These are phyloP conservation scores for Eristalis pertinax DNA, from an alignment of 2,888 invertebrate species.

Conservation along the genomic window DNA sequence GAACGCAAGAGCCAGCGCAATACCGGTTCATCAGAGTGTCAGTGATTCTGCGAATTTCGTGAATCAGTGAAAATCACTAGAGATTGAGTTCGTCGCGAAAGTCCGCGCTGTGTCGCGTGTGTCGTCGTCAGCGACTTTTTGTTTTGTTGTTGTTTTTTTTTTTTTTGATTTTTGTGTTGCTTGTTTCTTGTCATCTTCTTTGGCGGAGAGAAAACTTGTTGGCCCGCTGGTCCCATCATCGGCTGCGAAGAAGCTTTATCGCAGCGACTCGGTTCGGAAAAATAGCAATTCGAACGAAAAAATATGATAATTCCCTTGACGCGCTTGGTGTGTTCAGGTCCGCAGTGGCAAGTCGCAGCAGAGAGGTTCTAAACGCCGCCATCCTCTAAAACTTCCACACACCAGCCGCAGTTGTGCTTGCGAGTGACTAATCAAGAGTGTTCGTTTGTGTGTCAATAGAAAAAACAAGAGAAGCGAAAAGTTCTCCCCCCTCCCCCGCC, in stretches of 20 bases:
- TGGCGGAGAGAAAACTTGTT: slow-evolving; percentile 46
- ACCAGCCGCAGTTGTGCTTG: slow-evolving; percentile 18
- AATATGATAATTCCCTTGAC: slow-evolving; percentile 28
- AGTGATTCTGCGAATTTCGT: slow-evolving; percentile 54
- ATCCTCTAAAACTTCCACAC: not conserved
- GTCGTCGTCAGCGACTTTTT: not conserved
- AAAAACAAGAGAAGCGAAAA: slow-evolving; percentile 8
- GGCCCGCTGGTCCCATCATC: not conserved
- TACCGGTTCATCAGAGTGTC: slow-evolving; percentile 49
- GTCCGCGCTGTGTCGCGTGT: slow-evolving; percentile 32
- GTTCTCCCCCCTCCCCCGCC: not conserved
- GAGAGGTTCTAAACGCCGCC: slow-evolving; percentile 21
- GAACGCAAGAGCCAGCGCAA: slow-evolving; percentile 32
- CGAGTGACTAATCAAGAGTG: slow-evolving; percentile 43
- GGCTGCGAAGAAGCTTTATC: slow-evolving; percentile 13
- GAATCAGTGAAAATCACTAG: slow-evolving; percentile 55
- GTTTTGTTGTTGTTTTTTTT: slow-evolving; percentile 17
- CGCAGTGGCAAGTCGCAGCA: not conserved
- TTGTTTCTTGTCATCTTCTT: not conserved
- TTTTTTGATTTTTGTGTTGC: not conserved
- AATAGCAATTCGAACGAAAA: slow-evolving; percentile 22
- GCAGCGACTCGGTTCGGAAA: slow-evolving; percentile 13
- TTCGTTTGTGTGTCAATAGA: slow-evolving; percentile 17
- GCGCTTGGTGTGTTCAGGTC: slow-evolving; percentile 17
- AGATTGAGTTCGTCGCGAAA: slow-evolving; percentile 16